phyloP scores from a whole-genome alignment of 1,140 invertebrate species.

The Acromyrmex echinatior region DNA sequence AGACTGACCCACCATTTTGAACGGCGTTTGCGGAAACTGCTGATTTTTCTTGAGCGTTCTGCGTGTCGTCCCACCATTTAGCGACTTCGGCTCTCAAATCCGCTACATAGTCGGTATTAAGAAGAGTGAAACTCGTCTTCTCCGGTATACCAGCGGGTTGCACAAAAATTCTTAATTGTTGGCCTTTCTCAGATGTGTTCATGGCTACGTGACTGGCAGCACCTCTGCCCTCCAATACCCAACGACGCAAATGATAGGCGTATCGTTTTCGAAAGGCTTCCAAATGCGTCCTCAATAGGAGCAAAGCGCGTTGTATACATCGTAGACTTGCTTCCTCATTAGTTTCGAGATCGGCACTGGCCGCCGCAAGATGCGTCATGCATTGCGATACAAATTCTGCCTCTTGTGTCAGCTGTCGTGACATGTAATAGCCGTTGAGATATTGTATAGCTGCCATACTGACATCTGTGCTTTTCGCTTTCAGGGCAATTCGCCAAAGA shows the following conservation, averaged over 20 bases:
- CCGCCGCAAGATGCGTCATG: conserved; percentile 95
- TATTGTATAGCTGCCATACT: conserved; percentile 97
- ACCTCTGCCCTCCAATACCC: conserved; percentile 93
- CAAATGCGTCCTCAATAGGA: conserved; percentile 96
- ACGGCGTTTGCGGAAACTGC: conserved; percentile 59
- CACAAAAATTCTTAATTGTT: conserved; percentile 91
- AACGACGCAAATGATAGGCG: conserved; percentile 94
- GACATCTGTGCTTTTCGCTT: conserved; percentile 96
- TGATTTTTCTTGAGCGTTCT: conserved; percentile 77
- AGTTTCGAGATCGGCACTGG: conserved; percentile 90
- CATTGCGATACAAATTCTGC: conserved; percentile 96
- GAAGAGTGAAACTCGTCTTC: conserved; percentile 91
- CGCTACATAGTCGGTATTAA: conserved; percentile 94
- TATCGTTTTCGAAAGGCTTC: conserved; percentile 96
- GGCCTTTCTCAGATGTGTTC: conserved; percentile 87
- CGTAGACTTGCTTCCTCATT: conserved; percentile 93
- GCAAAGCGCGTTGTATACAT: conserved; percentile 95
- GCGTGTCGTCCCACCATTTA: conserved; percentile 94
- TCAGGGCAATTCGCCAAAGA: conserved; percentile 96
- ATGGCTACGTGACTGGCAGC: conserved; percentile 91
- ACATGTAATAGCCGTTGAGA: conserved; percentile 97
- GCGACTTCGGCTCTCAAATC: conserved; percentile 97
- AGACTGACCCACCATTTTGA: conserved; percentile 80
- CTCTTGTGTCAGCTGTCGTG: conserved; percentile 95
- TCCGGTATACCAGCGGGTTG: conserved; percentile 95